Conservation (phyloP, 2,113 vertebrate genomes). For the Labrus mixtus region DNA sequence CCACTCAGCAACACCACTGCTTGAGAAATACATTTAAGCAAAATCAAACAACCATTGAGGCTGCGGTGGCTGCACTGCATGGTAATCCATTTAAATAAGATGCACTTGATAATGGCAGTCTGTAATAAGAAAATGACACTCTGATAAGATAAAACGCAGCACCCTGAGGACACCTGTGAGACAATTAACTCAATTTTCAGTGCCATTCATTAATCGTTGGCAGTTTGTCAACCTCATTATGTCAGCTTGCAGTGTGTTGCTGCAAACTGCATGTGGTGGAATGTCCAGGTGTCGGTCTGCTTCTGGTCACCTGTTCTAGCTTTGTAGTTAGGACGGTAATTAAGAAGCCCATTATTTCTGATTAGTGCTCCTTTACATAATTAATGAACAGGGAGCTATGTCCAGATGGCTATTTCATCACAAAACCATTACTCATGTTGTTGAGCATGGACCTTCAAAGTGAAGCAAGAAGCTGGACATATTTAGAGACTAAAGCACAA, state of each 20-base stretch:
- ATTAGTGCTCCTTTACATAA: conserved; percentile 72
- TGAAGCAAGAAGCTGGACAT: conserved; percentile 36
- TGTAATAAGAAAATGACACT: conserved; percentile 39
- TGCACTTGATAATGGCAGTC: conserved; percentile 10
- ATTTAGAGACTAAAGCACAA: conserved; percentile 16
- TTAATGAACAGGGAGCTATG: conserved; percentile 63
- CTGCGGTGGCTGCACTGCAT: neutral
- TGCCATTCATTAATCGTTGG: conserved; percentile 69
- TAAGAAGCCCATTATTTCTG: conserved; percentile 76
- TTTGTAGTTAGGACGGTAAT: conserved; percentile 65
- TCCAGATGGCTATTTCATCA: conserved; percentile 73
- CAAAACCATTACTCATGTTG: conserved; percentile 67
- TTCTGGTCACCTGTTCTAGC: conserved; percentile 68
- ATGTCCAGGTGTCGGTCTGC: conserved; percentile 62
- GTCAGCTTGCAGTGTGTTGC: conserved; percentile 55
- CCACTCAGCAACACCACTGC: neutral
- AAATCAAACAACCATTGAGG: neutral
- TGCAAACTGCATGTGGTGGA: conserved; percentile 45
- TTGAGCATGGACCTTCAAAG: conserved; percentile 60
- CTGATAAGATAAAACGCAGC: conserved; percentile 38
- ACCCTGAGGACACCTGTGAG: conserved; percentile 55
- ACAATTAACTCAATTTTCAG: conserved; percentile 64
- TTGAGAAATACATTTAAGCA: conserved; percentile 1
- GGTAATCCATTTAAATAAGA: neutral
- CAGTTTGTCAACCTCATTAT: conserved; percentile 78